Evolutionary conservation across 2,797 vertebrate species (phyloP).

Genomic region (Eulemur mongoz): DNA sequence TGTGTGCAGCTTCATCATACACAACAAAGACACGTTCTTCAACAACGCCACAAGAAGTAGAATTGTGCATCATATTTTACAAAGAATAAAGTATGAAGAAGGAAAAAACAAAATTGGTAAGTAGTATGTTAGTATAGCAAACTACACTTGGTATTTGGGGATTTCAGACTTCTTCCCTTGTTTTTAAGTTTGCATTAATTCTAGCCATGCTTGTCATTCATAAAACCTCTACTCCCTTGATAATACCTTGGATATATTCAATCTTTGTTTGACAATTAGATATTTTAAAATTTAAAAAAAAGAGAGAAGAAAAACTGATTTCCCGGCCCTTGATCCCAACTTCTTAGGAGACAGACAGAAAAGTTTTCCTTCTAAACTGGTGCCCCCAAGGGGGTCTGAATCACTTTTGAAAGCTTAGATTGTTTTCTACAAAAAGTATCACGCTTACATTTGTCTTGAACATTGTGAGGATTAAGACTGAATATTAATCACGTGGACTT

Average conservation of each 20-base stretch:
- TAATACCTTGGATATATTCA: background rate
- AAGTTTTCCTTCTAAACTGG: background rate
- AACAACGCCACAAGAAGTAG: conserved; percentile 95
- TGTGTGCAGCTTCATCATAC: conserved; percentile 93
- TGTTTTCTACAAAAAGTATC: background rate
- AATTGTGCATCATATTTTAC: conserved; percentile 95
- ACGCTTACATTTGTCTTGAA: background rate
- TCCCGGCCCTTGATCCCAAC: background rate
- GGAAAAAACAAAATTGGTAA: conserved; percentile 97
- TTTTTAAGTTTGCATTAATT: background rate
- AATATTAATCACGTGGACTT: background rate
- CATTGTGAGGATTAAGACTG: background rate
- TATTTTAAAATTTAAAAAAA: background rate
- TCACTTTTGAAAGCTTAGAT: background rate
- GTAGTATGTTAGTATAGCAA: conserved; percentile 62
- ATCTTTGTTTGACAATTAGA: background rate
- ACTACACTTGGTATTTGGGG: background rate
- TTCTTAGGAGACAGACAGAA: background rate
- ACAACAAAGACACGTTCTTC: conserved; percentile 98
- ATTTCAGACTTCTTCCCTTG: background rate
- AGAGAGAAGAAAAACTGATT: background rate
- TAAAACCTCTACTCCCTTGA: background rate
- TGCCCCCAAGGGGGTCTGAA: background rate
- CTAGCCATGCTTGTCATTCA: background rate
- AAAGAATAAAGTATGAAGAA: conserved; percentile 96